These are phyloP conservation scores for Noctua janthe DNA, from an alignment of 2,888 invertebrate genomes.

Conservation along the genomic window DNA sequence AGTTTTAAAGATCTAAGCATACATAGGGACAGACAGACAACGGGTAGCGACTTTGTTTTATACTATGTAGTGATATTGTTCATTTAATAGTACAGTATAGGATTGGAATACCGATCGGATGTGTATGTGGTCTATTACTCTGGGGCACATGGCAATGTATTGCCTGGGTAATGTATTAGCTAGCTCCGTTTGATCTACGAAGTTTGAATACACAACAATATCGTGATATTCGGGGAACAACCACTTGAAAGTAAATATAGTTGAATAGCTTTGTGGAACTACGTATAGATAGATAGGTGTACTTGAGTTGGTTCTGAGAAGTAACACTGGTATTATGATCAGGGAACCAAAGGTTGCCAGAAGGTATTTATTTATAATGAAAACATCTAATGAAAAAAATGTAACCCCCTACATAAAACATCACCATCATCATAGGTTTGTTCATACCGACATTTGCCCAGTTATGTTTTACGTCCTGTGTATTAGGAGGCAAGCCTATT, in stretches of 20 bases:
- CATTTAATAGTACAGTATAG: not conserved
- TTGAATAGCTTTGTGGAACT: constrained; percentile 10
- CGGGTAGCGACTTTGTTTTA: too few relatives aligned
- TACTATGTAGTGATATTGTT: not conserved
- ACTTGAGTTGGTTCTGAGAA: not conserved
- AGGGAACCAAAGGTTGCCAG: not conserved
- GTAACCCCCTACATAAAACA: not conserved
- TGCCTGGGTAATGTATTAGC: constrained; percentile 14
- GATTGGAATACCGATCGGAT: not conserved
- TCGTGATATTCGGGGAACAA: constrained; percentile 2
- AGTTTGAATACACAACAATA: constrained; percentile 1
- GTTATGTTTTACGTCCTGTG: not conserved
- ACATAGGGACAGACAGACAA: too few relatives aligned
- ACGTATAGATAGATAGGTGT: not conserved
- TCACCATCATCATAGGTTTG: not conserved
- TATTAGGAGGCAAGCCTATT: not conserved
- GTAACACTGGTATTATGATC: not conserved
- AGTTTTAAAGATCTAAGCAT: too few relatives aligned
- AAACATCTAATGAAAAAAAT: too few relatives aligned
- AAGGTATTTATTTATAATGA: not conserved
- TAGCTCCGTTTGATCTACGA: constrained; percentile 11
- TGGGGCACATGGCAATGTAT: not conserved
- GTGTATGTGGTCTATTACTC: not conserved
- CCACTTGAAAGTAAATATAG: constrained; percentile 9
- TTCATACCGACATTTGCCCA: not conserved